Evolutionary conservation across 1,140 invertebrate genomes (phyloP).

Genomic region (Drosophila pallidifrons): DNA sequence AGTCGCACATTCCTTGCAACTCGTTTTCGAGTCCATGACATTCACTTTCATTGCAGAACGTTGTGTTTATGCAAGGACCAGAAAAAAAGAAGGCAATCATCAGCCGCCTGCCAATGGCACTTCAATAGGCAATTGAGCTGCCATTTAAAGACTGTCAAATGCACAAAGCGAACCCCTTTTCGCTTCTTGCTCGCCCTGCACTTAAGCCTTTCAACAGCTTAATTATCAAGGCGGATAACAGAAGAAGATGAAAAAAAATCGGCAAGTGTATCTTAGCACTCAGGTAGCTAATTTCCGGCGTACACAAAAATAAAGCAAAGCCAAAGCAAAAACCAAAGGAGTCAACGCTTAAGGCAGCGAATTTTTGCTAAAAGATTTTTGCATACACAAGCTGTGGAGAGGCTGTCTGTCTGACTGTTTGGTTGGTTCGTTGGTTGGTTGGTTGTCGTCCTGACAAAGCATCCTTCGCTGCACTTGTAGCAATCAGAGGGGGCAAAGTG

Average conservation of each 20-base stretch:
- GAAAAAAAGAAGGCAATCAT: constrained; percentile 15
- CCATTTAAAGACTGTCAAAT: constrained; percentile 64
- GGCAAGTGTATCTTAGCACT: constrained; percentile 4
- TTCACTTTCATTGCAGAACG: not conserved
- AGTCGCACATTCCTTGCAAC: too few species aligned
- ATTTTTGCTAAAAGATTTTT: constrained; percentile 36
- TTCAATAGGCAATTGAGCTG: constrained; percentile 61
- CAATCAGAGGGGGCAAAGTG: constrained; percentile 59
- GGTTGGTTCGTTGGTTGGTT: not conserved
- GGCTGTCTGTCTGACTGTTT: too few species aligned
- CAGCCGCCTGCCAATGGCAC: constrained; percentile 53
- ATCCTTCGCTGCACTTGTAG: constrained; percentile 68
- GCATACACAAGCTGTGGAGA: constrained; percentile 19
- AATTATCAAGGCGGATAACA: constrained; percentile 46
- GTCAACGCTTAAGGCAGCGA: constrained; percentile 35
- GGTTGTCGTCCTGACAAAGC: constrained; percentile 23
- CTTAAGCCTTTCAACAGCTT: constrained; percentile 63
- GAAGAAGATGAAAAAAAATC: constrained; percentile 14
- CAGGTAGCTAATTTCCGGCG: constrained; percentile 62
- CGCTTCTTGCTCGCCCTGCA: not conserved
- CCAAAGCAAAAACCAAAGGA: constrained; percentile 12
- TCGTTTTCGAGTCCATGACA: not conserved
- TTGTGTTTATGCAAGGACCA: constrained; percentile 7
- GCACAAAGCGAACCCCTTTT: constrained; percentile 43
- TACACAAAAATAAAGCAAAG: constrained; percentile 25